Percentiles rank a stretch among this genome's conserved stretches.
phyloP scores from a whole-genome alignment of 2,113 vertebrate species.

The Phrynosoma blainvillii region DNA sequence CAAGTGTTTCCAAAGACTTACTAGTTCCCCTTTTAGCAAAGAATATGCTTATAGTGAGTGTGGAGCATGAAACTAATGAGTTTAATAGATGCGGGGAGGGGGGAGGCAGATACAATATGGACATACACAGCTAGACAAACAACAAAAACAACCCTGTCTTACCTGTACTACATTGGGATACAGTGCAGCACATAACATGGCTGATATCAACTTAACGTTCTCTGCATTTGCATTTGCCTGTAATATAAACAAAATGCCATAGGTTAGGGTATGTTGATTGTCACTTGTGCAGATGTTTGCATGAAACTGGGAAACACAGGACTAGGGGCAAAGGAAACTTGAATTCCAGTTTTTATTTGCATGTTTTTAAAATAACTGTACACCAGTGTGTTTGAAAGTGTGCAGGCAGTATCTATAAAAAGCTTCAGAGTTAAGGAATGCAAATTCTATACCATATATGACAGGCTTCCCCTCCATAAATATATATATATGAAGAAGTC shows the following conservation, averaged over 20 bases:
- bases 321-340: not conserved
- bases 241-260: conserved; percentile 25
- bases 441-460: not conserved
- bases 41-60: not conserved
- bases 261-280: not conserved
- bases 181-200: conserved; percentile 94
- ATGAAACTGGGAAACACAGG: not conserved
- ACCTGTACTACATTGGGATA: conserved; percentile 99
- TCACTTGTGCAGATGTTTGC: not conserved
- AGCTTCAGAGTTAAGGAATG: not conserved
- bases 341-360: not conserved
- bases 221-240: conserved; percentile 94
- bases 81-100: not conserved
- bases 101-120: not conserved
- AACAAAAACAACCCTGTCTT: conserved; percentile 35
- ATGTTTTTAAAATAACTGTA: not conserved
- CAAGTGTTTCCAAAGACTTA: not conserved
- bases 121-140: not conserved
- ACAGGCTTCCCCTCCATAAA: not conserved
- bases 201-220: conserved; percentile 92
- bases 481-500: not conserved
- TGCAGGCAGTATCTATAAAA: not conserved
- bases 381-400: not conserved
- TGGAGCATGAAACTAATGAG: too few relatives aligned
- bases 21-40: not conserved